A percentile compares a stretch with the other conserved stretches of the same genome.
These are phyloP conservation scores for Bufo gargarizans DNA, from an alignment of 2,113 vertebrate genomes.

Conservation along the genomic window DNA sequence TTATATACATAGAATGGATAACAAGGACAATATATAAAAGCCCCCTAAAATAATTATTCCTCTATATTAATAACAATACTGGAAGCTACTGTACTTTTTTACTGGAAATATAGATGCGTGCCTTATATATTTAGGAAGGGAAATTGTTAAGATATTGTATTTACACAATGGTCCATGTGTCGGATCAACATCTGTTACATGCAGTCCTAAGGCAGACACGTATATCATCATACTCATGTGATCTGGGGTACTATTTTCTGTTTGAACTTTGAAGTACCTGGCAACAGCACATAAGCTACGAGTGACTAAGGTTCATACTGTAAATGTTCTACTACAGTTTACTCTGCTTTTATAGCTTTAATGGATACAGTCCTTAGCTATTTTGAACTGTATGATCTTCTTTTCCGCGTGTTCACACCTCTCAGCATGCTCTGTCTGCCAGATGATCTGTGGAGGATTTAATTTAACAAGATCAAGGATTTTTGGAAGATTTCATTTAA, in stretches of 20 bases:
- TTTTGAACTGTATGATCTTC: not conserved
- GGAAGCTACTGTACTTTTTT: too few species aligned
- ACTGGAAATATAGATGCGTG: not conserved
- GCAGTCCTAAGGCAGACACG: not conserved
- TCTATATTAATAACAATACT: too few species aligned
- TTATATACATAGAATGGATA: too few species aligned
- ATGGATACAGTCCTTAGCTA: not conserved
- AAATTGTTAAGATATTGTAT: not conserved
- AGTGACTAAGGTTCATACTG: slow-evolving; percentile 1
- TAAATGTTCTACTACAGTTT: not conserved
- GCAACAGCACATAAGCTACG: slow-evolving; percentile 9
- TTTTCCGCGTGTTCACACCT: too few species aligned
- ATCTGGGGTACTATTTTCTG: not conserved
- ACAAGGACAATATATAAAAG: too few species aligned
- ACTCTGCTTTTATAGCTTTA: not conserved
- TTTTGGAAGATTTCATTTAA: too few species aligned
- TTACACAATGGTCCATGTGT: not conserved
- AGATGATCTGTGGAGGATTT: too few species aligned
- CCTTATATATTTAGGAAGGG: not conserved
- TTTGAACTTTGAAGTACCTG: slow-evolving; percentile 11
- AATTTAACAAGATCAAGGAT: too few species aligned
- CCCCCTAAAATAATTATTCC: too few species aligned
- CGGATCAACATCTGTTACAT: not conserved
- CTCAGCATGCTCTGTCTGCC: too few species aligned
- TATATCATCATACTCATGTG: slow-evolving; percentile 11